Conservation (phyloP, 1,140 invertebrate genomes). For the Heterodera schachtii region DNA sequence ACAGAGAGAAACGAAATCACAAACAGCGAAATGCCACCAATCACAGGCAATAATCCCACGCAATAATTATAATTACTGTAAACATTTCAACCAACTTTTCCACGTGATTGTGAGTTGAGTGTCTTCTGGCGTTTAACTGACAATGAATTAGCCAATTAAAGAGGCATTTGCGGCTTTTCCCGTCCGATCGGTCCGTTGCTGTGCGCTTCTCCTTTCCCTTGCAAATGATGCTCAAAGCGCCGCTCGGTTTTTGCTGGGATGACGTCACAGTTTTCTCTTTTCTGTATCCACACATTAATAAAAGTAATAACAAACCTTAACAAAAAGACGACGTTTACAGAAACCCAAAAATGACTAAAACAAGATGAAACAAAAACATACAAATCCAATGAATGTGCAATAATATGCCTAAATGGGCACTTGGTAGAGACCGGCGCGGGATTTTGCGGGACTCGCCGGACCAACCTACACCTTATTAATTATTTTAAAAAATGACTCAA, state of each 20-base stretch:
- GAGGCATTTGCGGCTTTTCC: neutral
- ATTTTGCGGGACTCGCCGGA: too few species aligned
- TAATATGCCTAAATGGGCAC: neutral
- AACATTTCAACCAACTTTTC: neutral
- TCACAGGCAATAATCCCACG: too few species aligned
- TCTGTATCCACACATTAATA: neutral
- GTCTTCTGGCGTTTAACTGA: neutral
- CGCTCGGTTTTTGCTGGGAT: neutral
- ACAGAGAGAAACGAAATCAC: too few species aligned
- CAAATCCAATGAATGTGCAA: neutral
- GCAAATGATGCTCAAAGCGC: neutral
- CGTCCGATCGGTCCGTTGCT: neutral
- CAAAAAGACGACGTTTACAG: neutral
- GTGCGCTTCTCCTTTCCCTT: neutral
- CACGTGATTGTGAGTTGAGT: neutral
- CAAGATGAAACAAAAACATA: neutral
- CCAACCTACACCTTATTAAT: too few species aligned
- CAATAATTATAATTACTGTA: too few species aligned
- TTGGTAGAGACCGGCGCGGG: too few species aligned
- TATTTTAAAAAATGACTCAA: too few species aligned
- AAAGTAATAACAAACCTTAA: slow-evolving; percentile 8
- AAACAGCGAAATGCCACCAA: too few species aligned
- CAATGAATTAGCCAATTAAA: neutral
- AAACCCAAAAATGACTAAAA: neutral
- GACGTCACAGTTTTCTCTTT: neutral